Conservation (phyloP, 2,113 vertebrate genomes). For the Acanthochromis polyacanthus region DNA sequence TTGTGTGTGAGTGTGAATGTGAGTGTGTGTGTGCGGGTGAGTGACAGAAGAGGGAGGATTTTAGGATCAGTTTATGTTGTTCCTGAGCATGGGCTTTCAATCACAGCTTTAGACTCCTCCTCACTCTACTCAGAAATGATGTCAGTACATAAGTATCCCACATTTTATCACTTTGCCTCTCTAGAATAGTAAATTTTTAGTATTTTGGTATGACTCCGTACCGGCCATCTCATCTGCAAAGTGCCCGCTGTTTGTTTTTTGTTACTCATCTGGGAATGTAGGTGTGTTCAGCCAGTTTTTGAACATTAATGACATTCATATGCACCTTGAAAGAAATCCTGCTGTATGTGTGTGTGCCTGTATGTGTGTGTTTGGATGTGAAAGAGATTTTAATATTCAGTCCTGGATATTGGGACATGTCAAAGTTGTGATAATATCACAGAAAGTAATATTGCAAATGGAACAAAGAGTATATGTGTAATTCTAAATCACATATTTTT, state of each 20-base stretch:
- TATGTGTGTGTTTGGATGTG: conserved; percentile 20
- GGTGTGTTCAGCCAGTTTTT: conserved; percentile 57
- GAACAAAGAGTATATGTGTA: conserved; percentile 42
- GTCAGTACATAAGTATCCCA: conserved; percentile 72
- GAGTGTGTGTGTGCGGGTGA: conserved; percentile 9
- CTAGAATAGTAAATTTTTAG: conserved; percentile 17
- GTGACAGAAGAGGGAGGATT: conserved; percentile 24
- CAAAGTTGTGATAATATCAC: conserved; percentile 62
- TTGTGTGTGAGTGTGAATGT: conserved; percentile 20
- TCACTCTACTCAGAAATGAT: conserved; percentile 76
- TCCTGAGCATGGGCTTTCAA: conserved; percentile 38
- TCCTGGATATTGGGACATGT: conserved; percentile 53
- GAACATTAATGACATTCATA: conserved; percentile 56
- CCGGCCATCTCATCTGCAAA: conserved; percentile 53
- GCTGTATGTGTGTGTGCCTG: conserved; percentile 18
- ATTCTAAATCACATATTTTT: conserved; percentile 58
- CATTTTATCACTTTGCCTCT: conserved; percentile 52
- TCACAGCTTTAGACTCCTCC: conserved; percentile 57
- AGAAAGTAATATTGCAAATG: conserved; percentile 53
- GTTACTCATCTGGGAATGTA: conserved; percentile 59
- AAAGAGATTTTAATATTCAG: conserved; percentile 48
- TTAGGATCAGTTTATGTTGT: conserved; percentile 57
- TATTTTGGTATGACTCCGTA: conserved; percentile 37
- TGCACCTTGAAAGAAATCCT: conserved; percentile 56
- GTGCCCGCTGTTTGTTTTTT: conserved; percentile 50